Evolutionary conservation across 1,140 invertebrate species (phyloP).

Genomic region (Phenacoccus solenopsis): DNA sequence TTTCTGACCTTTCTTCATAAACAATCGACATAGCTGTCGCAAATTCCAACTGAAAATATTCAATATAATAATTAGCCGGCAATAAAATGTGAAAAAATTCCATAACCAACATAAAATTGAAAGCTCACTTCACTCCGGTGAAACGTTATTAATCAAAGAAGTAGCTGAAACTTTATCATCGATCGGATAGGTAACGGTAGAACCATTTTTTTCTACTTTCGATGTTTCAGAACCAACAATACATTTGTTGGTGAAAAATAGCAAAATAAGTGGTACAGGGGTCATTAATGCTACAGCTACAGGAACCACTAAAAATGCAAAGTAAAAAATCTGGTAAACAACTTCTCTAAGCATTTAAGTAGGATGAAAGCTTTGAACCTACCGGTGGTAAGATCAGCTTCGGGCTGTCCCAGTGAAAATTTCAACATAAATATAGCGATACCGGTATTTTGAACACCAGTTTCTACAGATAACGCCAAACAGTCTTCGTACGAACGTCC

Average conservation of each 20-base stretch:
- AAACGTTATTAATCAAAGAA: neutral
- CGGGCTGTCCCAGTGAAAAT: conserved; percentile 53
- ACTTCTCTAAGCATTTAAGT: neutral
- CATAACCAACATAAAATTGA: too few species aligned
- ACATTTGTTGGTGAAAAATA: conserved; percentile 36
- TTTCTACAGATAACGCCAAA: conserved; percentile 81
- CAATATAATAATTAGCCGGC: too few species aligned
- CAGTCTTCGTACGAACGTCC: conserved; percentile 50
- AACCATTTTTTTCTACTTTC: too few species aligned
- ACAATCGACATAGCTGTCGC: too few species aligned
- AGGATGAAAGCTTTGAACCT: conserved; percentile 23
- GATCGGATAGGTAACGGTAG: neutral
- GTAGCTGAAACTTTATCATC: neutral
- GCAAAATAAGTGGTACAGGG: conserved; percentile 59
- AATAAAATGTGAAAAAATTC: too few species aligned
- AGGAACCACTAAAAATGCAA: conserved; percentile 52
- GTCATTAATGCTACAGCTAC: conserved; percentile 87
- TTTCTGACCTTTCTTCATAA: too few species aligned
- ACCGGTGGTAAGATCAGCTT: conserved; percentile 70
- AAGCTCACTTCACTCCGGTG: too few species aligned
- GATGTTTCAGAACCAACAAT: too few species aligned
- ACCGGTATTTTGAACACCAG: conserved; percentile 89
- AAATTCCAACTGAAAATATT: too few species aligned
- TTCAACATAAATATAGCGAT: conserved; percentile 74
- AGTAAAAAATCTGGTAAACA: neutral